These are phyloP conservation scores for Lucinisca nassula DNA, from an alignment of 2,888 invertebrate species.

Conservation along the genomic window DNA sequence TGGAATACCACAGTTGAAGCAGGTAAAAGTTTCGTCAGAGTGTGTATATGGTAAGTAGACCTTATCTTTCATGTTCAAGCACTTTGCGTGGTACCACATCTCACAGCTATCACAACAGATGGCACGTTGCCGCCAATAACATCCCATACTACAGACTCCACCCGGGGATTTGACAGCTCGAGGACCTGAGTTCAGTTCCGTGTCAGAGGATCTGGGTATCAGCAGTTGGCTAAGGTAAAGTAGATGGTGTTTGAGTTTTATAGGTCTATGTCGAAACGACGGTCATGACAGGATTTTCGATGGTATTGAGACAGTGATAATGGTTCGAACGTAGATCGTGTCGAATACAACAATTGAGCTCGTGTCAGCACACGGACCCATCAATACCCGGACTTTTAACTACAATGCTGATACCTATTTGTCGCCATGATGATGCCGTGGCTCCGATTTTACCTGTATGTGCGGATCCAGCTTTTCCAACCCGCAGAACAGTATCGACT, in stretches of 20 bases:
- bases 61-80: constrained; percentile 5
- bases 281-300: neutral
- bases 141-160: constrained; percentile 1
- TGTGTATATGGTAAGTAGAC: neutral
- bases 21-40: neutral
- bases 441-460: too few relatives aligned
- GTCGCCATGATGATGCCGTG: too few relatives aligned
- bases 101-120: constrained; percentile 26
- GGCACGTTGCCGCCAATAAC: constrained; percentile 12
- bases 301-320: neutral
- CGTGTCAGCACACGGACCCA: neutral
- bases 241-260: neutral
- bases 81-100: constrained; percentile 21
- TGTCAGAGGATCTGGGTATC: neutral
- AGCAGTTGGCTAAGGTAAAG: neutral
- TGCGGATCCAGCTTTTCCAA: too few relatives aligned
- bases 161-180: neutral
- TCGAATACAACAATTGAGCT: neutral
- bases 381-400: too few relatives aligned
- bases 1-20: neutral
- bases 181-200: neutral
- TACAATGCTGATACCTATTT: too few relatives aligned
- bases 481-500: too few relatives aligned
- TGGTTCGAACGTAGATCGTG: neutral
- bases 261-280: neutral